Conservation (phyloP, 2,797 vertebrate genomes). For the Gymnothorax javanicus region DNA sequence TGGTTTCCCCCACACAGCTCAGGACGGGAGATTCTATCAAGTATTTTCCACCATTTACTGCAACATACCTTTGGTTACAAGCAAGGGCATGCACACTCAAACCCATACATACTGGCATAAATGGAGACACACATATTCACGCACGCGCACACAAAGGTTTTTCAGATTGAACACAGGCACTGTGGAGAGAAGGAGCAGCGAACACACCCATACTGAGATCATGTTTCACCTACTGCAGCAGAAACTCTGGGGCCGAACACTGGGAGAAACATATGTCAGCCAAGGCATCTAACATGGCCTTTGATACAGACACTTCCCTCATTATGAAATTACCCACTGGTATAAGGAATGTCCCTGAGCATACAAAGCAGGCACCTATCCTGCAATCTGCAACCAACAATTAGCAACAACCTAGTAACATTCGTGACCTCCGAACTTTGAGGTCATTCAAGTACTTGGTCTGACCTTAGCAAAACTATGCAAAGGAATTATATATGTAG, state of each 20-base stretch:
- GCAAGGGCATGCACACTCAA: no score
- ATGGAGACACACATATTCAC: not conserved
- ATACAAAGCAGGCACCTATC: not conserved
- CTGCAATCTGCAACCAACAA: not conserved
- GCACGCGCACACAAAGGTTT: not conserved
- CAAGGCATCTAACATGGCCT: not conserved
- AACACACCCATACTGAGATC: not conserved
- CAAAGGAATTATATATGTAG: not conserved
- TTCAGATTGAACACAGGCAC: not conserved
- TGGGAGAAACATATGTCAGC: not conserved
- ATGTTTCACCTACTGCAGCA: not conserved
- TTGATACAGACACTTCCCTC: not conserved
- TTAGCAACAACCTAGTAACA: not conserved
- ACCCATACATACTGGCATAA: not conserved
- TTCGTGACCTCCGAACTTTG: not conserved
- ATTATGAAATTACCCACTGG: not conserved
- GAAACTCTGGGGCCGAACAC: not conserved
- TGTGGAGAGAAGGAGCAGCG: not conserved
- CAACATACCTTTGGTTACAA: no score
- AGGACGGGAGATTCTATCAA: no score
- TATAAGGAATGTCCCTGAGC: not conserved
- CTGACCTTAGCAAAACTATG: not conserved
- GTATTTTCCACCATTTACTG: no score
- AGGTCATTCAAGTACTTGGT: no score
- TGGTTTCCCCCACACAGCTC: no score